Base-by-base conservation (phyloP, 2,888 invertebrate species). In the Epinotia brunnichana region DNA sequence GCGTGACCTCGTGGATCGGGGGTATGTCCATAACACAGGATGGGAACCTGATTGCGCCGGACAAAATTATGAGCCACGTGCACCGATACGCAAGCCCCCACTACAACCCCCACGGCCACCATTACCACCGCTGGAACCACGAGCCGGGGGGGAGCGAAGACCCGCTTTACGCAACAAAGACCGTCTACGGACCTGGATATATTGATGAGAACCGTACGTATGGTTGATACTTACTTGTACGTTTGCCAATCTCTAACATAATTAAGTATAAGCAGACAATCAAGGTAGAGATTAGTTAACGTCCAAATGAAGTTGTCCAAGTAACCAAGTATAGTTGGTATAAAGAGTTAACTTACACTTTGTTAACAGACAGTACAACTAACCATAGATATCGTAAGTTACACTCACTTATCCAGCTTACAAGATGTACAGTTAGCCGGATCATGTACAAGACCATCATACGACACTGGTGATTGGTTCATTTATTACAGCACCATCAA, bases 121-220 rank as follows among this genome's bases (percentile, higher is more conserved):
- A 92, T 88, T 90, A 88, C 83, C 94, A 87, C 78, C 93, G 90
- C 82, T 94, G 89, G 94, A 90, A 88, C 81, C 92, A 92, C 85
- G 92, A 90, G 86, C 94, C 89, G 76, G 94, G 91, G 86, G 93
- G 92, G 79, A 90, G 92, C 75, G 92, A 92, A 80, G 93, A 92
- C 75, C 90, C 93, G 48, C 85, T 92, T 73, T 92, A 92, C 80
- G 92, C 94, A 61, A 94, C 95, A 85, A 94, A 94, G 88, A 95
- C 94, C 35, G 92, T 93, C 89, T 93, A 92, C 86, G 93, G 93
- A 69, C 85, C 88, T 62, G 93, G 92, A 90, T 92, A 94, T 88
- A 92, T 91, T 83, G 93, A 94, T 85, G 94, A 93, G 79, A 91
- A 91, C 88, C 93, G 94, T 94, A 94, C 89, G 94, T 94, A 93